These are phyloP conservation scores for Pygathrix nemaeus DNA, from an alignment of 2,113 vertebrate species.

Conservation along the genomic window DNA sequence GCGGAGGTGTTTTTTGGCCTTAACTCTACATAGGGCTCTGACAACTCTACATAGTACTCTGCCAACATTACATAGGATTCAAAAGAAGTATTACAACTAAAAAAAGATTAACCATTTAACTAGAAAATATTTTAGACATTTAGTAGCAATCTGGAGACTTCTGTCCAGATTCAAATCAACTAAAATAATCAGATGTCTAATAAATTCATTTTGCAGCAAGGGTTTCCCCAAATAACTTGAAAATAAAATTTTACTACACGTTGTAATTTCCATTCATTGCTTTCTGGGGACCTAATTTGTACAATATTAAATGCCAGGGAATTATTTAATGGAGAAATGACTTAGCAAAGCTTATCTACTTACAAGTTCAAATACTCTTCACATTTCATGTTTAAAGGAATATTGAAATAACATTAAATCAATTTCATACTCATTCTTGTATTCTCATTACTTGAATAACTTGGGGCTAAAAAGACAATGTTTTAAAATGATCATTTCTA, in stretches of 20 bases:
- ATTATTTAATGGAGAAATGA: conserved; percentile 53
- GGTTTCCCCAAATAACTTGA: conserved; percentile 59
- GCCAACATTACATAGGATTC: not conserved
- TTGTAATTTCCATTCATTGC: conserved; percentile 58
- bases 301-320: conserved; percentile 41
- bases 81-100: not conserved
- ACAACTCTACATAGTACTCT: not conserved
- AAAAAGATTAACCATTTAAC: conserved; percentile 14
- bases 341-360: conserved; percentile 24
- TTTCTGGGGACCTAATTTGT: conserved; percentile 71
- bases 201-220: conserved; percentile 37
- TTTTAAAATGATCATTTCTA: not conserved
- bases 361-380: conserved; percentile 44
- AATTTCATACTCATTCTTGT: not conserved
- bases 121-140: conserved; percentile 43
- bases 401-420: not conserved
- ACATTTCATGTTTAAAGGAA: conserved; percentile 34
- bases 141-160: conserved; percentile 19
- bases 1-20: not conserved
- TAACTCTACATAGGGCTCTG: not conserved
- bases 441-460: not conserved
- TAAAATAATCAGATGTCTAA: conserved; percentile 53
- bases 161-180: conserved; percentile 25
- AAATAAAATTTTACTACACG: conserved; percentile 65
- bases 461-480: not conserved